These are phyloP conservation scores for Polyommatus icarus DNA, from an alignment of 2,888 invertebrate genomes.

Conservation along the genomic window DNA sequence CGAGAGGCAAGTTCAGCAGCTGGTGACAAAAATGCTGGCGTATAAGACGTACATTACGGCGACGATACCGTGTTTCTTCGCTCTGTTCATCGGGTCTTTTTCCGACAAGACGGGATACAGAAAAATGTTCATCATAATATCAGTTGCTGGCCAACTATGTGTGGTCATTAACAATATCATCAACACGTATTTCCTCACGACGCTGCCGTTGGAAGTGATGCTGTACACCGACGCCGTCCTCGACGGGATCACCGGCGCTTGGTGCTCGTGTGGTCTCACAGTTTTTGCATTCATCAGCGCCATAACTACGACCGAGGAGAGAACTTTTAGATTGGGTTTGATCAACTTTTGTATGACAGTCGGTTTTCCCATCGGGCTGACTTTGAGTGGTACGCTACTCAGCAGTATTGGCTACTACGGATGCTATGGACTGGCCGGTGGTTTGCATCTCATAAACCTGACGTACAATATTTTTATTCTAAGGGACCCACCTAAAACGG, in stretches of 20 bases:
- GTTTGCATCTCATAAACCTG: constrained; percentile 84
- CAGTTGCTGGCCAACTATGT: constrained; percentile 86
- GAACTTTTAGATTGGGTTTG: constrained; percentile 91
- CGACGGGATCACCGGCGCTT: constrained; percentile 88
- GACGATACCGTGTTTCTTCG: constrained; percentile 86
- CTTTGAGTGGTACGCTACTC: constrained; percentile 87
- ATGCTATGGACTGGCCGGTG: constrained; percentile 84
- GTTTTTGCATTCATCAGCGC: constrained; percentile 91
- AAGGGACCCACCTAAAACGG: constrained; percentile 78
- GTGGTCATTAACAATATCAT: constrained; percentile 85
- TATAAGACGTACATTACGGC: constrained; percentile 91
- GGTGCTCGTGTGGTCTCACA: constrained; percentile 90
- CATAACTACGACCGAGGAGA: constrained; percentile 86
- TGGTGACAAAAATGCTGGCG: constrained; percentile 86
- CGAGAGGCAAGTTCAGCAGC: constrained; percentile 82
- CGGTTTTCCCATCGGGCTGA: constrained; percentile 93
- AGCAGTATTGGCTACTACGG: constrained; percentile 88
- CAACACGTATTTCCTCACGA: constrained; percentile 87
- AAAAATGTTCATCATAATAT: constrained; percentile 87
- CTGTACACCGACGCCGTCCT: constrained; percentile 87
- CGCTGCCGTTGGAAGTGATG: constrained; percentile 86
- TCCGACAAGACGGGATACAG: constrained; percentile 83
- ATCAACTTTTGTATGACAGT: constrained; percentile 91
- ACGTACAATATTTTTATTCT: constrained; percentile 84
- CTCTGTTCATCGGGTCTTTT: constrained; percentile 89